Conservation (phyloP, 2,888 invertebrate genomes). For the Rosalia funebris region DNA sequence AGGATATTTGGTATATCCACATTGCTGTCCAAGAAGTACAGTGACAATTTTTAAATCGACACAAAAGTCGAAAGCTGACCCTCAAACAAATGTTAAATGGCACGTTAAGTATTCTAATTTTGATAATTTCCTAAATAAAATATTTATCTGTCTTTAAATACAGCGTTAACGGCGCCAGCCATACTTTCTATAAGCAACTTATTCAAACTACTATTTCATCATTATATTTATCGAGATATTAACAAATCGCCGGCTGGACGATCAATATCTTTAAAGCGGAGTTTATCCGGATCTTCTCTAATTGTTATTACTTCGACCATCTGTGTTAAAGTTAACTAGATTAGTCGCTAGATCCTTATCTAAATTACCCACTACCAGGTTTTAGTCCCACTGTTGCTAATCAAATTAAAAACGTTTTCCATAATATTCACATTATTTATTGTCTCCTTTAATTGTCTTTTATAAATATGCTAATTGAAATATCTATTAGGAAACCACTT, state of each 20-base stretch:
- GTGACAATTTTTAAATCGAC: no score
- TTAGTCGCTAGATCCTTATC: conserved; percentile 24
- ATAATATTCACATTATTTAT: conserved; percentile 20
- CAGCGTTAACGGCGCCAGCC: no score
- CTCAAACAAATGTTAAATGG: no score
- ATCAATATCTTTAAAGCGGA: background rate
- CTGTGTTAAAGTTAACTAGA: conserved; percentile 8
- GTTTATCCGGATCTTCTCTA: conserved; percentile 1
- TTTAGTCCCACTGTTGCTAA: conserved; percentile 13
- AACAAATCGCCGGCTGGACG: background rate
- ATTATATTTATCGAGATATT: background rate
- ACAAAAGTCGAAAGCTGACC: no score
- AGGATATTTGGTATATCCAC: no score
- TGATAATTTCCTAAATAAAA: no score
- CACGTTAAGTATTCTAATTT: no score
- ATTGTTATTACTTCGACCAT: conserved; percentile 4
- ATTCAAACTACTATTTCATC: no score
- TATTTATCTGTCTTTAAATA: no score
- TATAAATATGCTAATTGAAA: conserved; percentile 23
- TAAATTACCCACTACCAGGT: conserved; percentile 9
- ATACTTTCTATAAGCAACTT: no score
- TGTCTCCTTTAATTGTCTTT: conserved; percentile 15
- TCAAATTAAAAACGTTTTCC: conserved; percentile 15
- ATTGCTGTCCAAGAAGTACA: no score
- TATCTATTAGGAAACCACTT: background rate